These are phyloP conservation scores for Pocillopora verrucosa DNA, from an alignment of 64 coral and sea anemone genomes.

Conservation along the genomic window DNA sequence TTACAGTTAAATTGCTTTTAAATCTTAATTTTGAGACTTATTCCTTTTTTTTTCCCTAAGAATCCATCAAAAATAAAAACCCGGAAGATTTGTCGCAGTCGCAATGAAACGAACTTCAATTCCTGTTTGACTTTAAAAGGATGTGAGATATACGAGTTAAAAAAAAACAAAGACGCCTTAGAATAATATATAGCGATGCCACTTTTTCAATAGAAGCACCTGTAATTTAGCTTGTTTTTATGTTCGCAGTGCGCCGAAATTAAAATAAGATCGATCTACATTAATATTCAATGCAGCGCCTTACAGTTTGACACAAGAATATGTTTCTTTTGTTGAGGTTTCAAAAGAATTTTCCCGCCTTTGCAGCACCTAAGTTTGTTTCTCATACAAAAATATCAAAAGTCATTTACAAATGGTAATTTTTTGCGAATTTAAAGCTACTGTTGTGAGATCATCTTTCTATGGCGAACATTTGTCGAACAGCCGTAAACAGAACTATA, in stretches of 20 bases:
- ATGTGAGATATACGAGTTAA: background rate
- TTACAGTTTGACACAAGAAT: background rate
- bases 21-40: too few relatives aligned
- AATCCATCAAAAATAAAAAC: background rate
- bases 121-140: background rate
- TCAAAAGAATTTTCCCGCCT: background rate
- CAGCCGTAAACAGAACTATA: background rate
- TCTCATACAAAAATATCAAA: background rate
- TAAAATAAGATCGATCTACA: background rate
- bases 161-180: background rate
- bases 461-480: background rate
- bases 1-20: too few relatives aligned
- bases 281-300: background rate
- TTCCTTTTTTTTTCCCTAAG: too few relatives aligned
- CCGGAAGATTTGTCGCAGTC: background rate
- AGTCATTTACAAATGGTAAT: background rate
- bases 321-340: background rate
- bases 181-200: slow-evolving; percentile 20
- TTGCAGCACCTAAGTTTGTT: background rate
- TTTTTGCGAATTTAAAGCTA: background rate
- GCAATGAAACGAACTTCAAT: background rate
- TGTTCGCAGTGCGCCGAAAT: slow-evolving; percentile 7
- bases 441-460: too few relatives aligned
- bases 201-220: slow-evolving; percentile 26
- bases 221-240: slow-evolving; percentile 16